Evolutionary conservation across 2,797 vertebrate species (phyloP).

Genomic region (Peromyscus attwateri): DNA sequence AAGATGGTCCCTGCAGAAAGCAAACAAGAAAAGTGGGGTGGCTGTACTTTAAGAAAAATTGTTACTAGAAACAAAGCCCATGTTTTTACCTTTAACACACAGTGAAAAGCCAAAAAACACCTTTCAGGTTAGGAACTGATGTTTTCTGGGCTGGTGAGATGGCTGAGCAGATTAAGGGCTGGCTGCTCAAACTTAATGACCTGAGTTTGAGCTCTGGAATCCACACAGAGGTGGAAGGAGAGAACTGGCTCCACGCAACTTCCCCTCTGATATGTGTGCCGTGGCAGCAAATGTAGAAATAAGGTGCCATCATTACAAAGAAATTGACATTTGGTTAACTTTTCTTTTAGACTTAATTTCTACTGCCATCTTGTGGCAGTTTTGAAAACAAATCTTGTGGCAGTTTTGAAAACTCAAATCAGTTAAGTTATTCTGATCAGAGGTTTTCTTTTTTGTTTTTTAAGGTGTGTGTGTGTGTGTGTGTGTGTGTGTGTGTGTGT

Average conservation of each 20-base stretch:
- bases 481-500: background rate
- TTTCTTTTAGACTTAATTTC: conserved; percentile 71
- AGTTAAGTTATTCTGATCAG: conserved; percentile 35
- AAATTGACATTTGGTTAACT: background rate
- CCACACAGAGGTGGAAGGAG: background rate
- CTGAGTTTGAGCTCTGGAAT: background rate
- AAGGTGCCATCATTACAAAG: background rate
- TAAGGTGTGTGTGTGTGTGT: background rate
- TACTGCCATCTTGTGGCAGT: conserved; percentile 72
- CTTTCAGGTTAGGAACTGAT: background rate
- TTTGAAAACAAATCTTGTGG: conserved; percentile 54
- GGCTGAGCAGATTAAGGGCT: background rate
- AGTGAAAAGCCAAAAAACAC: background rate
- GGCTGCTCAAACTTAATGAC: background rate
- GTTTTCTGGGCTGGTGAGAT: background rate
- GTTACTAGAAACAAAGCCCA: background rate
- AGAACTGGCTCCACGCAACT: background rate
- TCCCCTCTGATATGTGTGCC: background rate
- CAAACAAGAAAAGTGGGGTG: background rate
- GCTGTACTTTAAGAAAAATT: background rate
- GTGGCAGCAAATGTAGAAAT: background rate
- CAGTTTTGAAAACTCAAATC: conserved; percentile 51
- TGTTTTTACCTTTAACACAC: conserved; percentile 18
- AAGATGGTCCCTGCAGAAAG: background rate
- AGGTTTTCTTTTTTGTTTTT: background rate